Base-by-base conservation (phyloP, 2,113 vertebrate species). In the Pleuronectes platessa region DNA sequence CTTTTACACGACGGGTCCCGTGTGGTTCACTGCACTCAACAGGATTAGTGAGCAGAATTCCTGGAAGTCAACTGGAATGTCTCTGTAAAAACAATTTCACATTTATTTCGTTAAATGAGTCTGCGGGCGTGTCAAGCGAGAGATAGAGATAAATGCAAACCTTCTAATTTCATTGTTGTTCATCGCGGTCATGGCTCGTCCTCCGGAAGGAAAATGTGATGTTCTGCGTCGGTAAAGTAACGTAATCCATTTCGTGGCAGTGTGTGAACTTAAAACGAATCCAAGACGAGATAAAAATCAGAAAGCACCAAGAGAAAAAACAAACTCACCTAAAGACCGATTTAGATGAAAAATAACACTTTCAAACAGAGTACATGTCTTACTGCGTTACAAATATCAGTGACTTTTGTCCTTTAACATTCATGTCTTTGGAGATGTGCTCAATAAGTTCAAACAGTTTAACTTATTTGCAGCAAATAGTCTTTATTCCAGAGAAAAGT, bases 41-140 rank as follows among this genome's bases (percentile, higher is more conserved):
- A 68, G 88, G 92, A 91, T 91, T 92, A 91, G 37, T 13, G 21
- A 55, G 47, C 0, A 68, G 76, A 67, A 84, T 84, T 90, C 72
- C 58, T 82, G 80, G 64, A 76, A 67, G 61, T 79, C 66, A 66
- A 70, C 49, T 35, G 64, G 73, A 86, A 86, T 76, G 65, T 76
- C 14, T 79, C 62, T 31, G 31, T 47, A 64, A 37, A 78, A 71
- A 78, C 59, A 0, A 81, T 73, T 81, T 49, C 61, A 69, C 58
- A 68, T 62, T 68, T 26, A 59, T 81, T 59, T 59, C 67, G 72
- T 35, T 40, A 45, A 54, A 54, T 20, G 20, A 73, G 66, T 23
- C 31, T 27, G 11, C n/a, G 10, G 23, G 37, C 11, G 20, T 60
- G 40, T 51, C 21, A 45, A 47, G 56, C 37, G 45, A 65, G 6